phyloP scores from a whole-genome alignment of 2,797 vertebrate genomes.

The Poecilia picta region DNA sequence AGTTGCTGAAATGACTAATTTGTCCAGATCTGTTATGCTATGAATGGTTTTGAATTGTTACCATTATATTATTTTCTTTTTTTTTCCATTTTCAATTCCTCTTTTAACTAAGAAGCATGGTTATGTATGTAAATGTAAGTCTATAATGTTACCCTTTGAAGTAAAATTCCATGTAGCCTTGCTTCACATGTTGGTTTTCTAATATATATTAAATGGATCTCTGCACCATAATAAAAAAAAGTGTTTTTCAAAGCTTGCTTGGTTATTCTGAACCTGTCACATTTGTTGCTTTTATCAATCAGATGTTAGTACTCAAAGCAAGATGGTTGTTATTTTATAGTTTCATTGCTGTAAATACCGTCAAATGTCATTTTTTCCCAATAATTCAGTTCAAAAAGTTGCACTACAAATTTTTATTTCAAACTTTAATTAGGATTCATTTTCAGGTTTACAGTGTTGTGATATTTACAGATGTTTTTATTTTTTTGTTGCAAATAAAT shows the following conservation, averaged over 20 bases:
- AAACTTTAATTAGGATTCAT: neutral
- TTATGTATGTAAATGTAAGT: conserved; percentile 81
- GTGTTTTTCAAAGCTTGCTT: conserved; percentile 62
- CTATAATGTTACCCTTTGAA: conserved; percentile 75
- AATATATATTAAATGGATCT: conserved; percentile 87
- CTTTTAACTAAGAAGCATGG: conserved; percentile 61
- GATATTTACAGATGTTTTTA: too few relatives aligned
- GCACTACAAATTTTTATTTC: neutral
- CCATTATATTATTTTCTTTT: conserved; percentile 68
- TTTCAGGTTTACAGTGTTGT: neutral
- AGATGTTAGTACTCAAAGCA: neutral
- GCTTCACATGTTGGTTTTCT: conserved; percentile 84
- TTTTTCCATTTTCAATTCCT: conserved; percentile 69
- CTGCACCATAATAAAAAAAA: conserved; percentile 82
- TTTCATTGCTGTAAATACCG: neutral
- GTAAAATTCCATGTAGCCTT: conserved; percentile 76
- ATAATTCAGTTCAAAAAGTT: neutral
- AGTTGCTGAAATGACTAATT: conserved; percentile 64
- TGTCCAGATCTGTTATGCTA: conserved; percentile 71
- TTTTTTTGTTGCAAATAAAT: too few relatives aligned
- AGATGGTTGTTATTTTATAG: neutral
- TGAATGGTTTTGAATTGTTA: conserved; percentile 72
- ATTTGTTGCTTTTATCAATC: neutral
- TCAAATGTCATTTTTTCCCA: neutral
- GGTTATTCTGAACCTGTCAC: conserved; percentile 34